These are phyloP conservation scores for Amiota mariae DNA, from an alignment of 2,888 invertebrate species.

Conservation along the genomic window DNA sequence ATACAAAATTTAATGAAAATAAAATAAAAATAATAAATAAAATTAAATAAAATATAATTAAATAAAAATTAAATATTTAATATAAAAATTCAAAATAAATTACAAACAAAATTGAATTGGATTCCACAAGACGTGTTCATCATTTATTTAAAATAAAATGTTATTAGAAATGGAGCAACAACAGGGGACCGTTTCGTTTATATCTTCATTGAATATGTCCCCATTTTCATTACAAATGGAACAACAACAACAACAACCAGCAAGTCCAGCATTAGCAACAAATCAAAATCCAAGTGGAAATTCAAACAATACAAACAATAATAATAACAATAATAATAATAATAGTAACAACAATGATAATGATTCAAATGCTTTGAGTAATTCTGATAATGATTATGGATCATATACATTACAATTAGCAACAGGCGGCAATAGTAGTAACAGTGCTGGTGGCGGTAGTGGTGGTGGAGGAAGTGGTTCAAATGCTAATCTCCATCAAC, in stretches of 20 bases:
- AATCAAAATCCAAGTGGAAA: constrained; percentile 42
- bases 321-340: constrained; percentile 49
- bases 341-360: constrained; percentile 60
- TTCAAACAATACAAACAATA: constrained; percentile 33
- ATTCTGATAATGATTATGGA: constrained; percentile 62
- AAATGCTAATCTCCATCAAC: constrained; percentile 41
- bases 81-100: neutral
- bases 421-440: constrained; percentile 42
- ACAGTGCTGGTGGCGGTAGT: constrained; percentile 36
- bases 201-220: constrained; percentile 92
- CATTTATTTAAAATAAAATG: constrained; percentile 73
- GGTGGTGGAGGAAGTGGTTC: constrained; percentile 45
- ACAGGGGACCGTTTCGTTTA: constrained; percentile 85
- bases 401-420: constrained; percentile 66
- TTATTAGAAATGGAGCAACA: constrained; percentile 91
- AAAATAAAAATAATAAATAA: constrained; percentile 2
- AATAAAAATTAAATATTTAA: neutral
- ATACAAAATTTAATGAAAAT: neutral
- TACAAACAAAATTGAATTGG: neutral
- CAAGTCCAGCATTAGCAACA: constrained; percentile 76
- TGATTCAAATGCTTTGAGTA: constrained; percentile 55
- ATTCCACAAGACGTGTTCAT: too few species aligned
- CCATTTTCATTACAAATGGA: constrained; percentile 85
- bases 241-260: constrained; percentile 80
- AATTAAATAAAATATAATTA: neutral